Percentiles rank a stretch among this genome's conserved stretches.
Evolutionary conservation across 2,888 invertebrate species (phyloP).

Genomic region (Acleris literana): DNA sequence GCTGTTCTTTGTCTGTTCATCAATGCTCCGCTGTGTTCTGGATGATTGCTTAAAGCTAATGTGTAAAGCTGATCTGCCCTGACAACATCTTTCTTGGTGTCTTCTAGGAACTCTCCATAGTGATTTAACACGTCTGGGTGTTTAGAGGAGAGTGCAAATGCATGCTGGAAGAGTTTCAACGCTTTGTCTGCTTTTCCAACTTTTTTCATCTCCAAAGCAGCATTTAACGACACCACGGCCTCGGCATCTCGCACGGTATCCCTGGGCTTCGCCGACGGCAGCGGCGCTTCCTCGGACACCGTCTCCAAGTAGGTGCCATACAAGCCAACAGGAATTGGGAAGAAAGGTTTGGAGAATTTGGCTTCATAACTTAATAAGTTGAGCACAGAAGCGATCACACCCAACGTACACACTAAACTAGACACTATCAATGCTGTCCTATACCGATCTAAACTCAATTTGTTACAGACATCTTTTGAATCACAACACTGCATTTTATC

Average conservation of each 20-base stretch:
- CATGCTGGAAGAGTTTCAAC: constrained; percentile 93
- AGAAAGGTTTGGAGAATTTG: constrained; percentile 69
- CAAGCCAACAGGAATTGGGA: constrained; percentile 71
- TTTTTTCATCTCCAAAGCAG: constrained; percentile 93
- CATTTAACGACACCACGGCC: constrained; percentile 92
- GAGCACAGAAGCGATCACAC: constrained; percentile 70
- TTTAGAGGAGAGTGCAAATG: constrained; percentile 94
- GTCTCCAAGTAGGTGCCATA: constrained; percentile 71
- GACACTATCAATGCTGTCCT: constrained; percentile 73
- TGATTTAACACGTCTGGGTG: constrained; percentile 96
- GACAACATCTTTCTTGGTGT: constrained; percentile 91
- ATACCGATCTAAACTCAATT: constrained; percentile 73
- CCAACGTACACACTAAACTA: constrained; percentile 73
- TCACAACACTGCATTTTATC: constrained; percentile 67
- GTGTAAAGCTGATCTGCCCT: constrained; percentile 96
- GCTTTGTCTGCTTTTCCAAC: constrained; percentile 94
- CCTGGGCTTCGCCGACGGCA: constrained; percentile 46
- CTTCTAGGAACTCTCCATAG: constrained; percentile 96
- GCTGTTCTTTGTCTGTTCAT: constrained; percentile 93
- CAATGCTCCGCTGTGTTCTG: constrained; percentile 91
- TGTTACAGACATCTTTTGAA: constrained; percentile 57
- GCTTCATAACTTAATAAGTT: constrained; percentile 69
- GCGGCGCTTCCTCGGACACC: constrained; percentile 54
- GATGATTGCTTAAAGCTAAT: constrained; percentile 92
- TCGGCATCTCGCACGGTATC: constrained; percentile 82